These are phyloP conservation scores for Fringilla coelebs DNA, from an alignment of 2,797 vertebrate genomes.

Conservation along the genomic window DNA sequence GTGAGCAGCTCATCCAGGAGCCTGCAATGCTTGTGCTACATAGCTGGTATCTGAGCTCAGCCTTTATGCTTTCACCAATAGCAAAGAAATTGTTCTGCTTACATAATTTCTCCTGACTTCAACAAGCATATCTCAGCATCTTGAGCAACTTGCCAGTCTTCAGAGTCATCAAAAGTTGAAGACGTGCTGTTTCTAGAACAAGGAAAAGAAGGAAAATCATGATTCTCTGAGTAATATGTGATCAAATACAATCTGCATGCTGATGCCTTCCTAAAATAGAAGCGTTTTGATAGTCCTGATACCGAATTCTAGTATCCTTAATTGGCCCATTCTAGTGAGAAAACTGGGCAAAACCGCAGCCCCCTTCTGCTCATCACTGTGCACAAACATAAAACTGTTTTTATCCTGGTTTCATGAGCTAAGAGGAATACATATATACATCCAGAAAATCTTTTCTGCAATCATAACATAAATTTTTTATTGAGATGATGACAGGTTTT, in stretches of 20 bases:
- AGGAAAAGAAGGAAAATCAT: background rate
- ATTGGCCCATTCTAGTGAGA: background rate
- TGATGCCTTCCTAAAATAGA: background rate
- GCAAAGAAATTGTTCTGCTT: slow-evolving; percentile 58
- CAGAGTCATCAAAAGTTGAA: slow-evolving; percentile 77
- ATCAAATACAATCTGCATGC: background rate
- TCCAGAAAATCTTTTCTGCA: background rate
- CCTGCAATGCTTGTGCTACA: background rate
- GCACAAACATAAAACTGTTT: background rate
- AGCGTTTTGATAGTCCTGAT: background rate
- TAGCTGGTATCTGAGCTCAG: background rate
- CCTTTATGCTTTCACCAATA: background rate
- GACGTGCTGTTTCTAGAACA: slow-evolving; percentile 72
- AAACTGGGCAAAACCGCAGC: background rate
- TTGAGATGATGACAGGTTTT: background rate
- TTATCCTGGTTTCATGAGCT: background rate
- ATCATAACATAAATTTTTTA: background rate
- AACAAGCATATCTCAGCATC: slow-evolving; percentile 91
- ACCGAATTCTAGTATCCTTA: background rate
- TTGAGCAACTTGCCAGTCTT: slow-evolving; percentile 81
- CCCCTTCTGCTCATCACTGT: background rate
- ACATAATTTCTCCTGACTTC: slow-evolving; percentile 92
- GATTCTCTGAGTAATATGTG: background rate
- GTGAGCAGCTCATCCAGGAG: background rate
- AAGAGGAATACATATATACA: background rate